Evolutionary conservation across 1,140 invertebrate species (phyloP), one percentile per base, ranked within the genome.

Genomic region (Musca vetustissima): DNA sequence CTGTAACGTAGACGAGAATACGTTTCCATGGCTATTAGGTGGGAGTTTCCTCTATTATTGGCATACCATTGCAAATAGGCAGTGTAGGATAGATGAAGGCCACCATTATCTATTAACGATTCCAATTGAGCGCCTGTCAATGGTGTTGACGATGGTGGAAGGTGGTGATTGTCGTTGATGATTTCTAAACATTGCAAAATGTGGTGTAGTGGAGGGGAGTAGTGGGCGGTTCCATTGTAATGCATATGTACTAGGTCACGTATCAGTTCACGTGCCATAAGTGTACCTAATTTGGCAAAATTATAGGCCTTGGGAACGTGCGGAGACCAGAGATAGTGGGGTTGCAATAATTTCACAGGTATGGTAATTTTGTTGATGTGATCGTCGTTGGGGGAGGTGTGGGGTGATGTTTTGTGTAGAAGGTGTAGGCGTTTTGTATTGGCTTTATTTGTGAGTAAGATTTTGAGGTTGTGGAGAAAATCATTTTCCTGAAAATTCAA

Each of bases 101-200:
- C 90, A 1, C 88, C 88, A 74, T 90, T 90, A 73, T 91, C 90
- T 9, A 90, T 90, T 55, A 91, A 87, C 72, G 91, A 91, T 77
- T 91, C 90, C 28, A 74, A 70, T 59, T 80, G 75, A 19, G 24
- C 19, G 0, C 50, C 52, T 25, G 70, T 71, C 64, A 72, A 32
- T 59, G 69, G 68, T 17, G 77, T 47, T 9, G 36, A 11, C 9
- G 24, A 52, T n/a, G n/a, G n/a, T n/a, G n/a, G n/a, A n/a, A n/a
- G n/a, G n/a, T n/a, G n/a, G 2, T 69, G 71, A 0, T 70, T 72
- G 24, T 72, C 61, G 55, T 76, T 80, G 0, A 68, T 36, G 52
- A 76, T 80, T 1, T 47, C 47, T 2, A 70, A 70, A 32, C 81
- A 81, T 66, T 81, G 79, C 1, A 69, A 21, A 1, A 69, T 71